Evolutionary conservation across 2,113 vertebrate genomes (phyloP), one percentile per base, ranked within the genome.

Genomic region (Parotia lawesii): DNA sequence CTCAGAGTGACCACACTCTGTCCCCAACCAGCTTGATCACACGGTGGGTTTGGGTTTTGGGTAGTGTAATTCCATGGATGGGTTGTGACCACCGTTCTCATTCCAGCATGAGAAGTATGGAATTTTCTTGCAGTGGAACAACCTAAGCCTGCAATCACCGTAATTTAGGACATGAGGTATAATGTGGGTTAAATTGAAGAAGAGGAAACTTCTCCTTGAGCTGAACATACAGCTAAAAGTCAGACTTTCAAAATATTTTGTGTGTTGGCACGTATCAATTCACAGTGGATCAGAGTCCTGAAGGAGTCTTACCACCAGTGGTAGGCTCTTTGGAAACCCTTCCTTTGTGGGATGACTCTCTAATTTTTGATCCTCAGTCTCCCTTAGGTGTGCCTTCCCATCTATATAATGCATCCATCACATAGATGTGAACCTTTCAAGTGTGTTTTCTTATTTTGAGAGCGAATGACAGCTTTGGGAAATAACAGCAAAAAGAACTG

Each of bases 1-100:
- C 48, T 62, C 91, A 93, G 12, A 73, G 87, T 50, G 87, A 73
- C 42, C 85, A 89, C 58, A 72, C 56, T 5, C 80, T 97, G 9
- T 97, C 97, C 66, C 97, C 97, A 61, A 38, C 90, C 65, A 96
- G 64, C 84, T 57, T 98, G 94, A 96, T 98, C 37, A 74, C 97
- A 47, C 96, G 31, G 98, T 98, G 88, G 98, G 98, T 97, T 78
- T 80, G 60, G 14, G 45, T n/a, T 90, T 65, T 25, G 67, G 53
- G 22, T 64, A 14, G 38, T 56, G 25, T 65, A 38, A 25, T 37
- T 71, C 7, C 6, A 6, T 35, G 50, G 50, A 4, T 65, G 24
- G 14, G 25, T 74, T 45, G 45, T 65, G 65, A 62, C 24, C 28
- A 48, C 23, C 3, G 3, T 64, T 73, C 47, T 77, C 22, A n/a